A percentile compares a stretch with the other conserved stretches of the same genome.
Conservation (phyloP, 1,140 invertebrate genomes). For the Ceratitis capitata region DNA sequence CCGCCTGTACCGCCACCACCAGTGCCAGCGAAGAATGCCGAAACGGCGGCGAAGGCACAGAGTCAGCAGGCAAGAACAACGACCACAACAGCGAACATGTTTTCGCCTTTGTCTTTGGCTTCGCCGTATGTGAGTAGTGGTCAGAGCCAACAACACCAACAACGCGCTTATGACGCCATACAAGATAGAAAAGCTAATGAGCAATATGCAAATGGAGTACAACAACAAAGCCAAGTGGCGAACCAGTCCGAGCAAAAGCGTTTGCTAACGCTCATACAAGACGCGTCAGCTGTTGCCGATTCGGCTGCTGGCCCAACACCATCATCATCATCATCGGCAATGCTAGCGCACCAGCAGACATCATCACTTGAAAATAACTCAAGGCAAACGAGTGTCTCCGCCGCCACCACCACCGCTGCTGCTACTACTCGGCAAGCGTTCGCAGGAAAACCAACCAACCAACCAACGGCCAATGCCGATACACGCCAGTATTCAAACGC, state of each 20-base stretch:
- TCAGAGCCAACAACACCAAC: too few species aligned
- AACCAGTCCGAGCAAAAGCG: slow-evolving; percentile 38
- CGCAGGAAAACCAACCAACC: slow-evolving; percentile 34
- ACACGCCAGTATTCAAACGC: slow-evolving; percentile 26
- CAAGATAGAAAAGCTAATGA: slow-evolving; percentile 54
- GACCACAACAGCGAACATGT: too few species aligned
- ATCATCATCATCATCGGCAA: not conserved
- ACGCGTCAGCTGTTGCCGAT: slow-evolving; percentile 2
- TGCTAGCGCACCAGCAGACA: slow-evolving; percentile 48
- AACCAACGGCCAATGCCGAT: slow-evolving; percentile 38
- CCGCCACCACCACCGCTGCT: not conserved
- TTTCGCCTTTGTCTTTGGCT: too few species aligned
- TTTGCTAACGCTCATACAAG: not conserved
- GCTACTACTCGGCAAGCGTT: slow-evolving; percentile 12
- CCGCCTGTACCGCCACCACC: slow-evolving; percentile 53
- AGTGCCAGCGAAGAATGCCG: slow-evolving; percentile 57
- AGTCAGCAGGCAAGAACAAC: slow-evolving; percentile 43
- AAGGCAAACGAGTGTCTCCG: slow-evolving; percentile 49
- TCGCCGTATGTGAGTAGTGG: slow-evolving; percentile 43
- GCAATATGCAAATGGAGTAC: slow-evolving; percentile 26
- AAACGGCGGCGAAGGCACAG: slow-evolving; percentile 58
- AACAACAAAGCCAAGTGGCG: not conserved
- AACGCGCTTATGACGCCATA: slow-evolving; percentile 47
- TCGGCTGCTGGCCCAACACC: not conserved
- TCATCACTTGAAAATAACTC: slow-evolving; percentile 63